Evolutionary conservation across 2,113 vertebrate species (phyloP), one percentile per base, ranked within the genome.

Genomic region (Oryzias woworae): DNA sequence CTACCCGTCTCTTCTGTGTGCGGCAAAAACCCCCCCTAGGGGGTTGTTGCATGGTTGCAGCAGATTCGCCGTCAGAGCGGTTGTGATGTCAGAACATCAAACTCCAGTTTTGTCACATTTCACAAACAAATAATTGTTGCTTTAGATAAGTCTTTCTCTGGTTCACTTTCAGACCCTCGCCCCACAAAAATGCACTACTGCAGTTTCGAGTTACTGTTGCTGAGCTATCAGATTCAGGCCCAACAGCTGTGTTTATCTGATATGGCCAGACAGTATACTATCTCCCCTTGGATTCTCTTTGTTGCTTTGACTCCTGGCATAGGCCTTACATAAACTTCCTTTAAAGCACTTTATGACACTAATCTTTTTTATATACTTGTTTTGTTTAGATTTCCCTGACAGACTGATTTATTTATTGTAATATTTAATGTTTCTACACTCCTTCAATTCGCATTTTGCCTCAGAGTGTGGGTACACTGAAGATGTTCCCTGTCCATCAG

Each of bases 401-500:
- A 73, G 14, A 3, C 53, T 51, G 63, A 62, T 78, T 77, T 72
- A 80, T 74, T 62, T 69, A 48, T 76, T 20, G 20, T 20, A 20
- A 20, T 20, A 20, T 1, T 20, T 78, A 22, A 75, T 75, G 49
- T 71, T 69, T 73, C 66, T 68, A 31, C 64, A 67, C 58, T 53
- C 67, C 64, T 51, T 31, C 7, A 56, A 24, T 58, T 51, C 49
- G 62, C 65, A 69, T 48, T 61, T 71, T 59, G 71, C 6, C 57
- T 56, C 56, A 57, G 26, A 66, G 55, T 28, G 49, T 65, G 59
- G 10, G 52, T 69, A 63, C 64, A 75, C 71, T 73, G 65, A 86
- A 83, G 86, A 90, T 88, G 88, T 85, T 67, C 67, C 72, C 59
- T 26, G 80, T 91, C 87, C 68, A 54, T 91, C 88, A 43, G 69